Conservation (phyloP, 2,113 vertebrate genomes). For the Terrapene triunguis region DNA sequence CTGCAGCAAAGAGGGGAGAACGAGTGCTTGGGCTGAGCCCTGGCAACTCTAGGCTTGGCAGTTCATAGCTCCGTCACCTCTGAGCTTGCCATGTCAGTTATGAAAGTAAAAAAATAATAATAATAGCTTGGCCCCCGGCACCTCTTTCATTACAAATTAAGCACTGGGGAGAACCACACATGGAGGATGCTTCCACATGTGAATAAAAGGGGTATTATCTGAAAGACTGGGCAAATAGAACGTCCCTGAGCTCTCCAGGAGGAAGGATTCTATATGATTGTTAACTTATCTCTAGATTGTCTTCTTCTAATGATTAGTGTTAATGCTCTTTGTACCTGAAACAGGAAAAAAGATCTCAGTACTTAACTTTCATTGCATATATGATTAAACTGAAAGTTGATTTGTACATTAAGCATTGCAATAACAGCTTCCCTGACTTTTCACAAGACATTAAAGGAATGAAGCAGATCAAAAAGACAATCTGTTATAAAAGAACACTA, state of each 20-base stretch:
- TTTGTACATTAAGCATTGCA: slow-evolving; percentile 65
- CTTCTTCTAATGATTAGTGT: slow-evolving; percentile 25
- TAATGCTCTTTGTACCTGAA: slow-evolving; percentile 46
- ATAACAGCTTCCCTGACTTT: slow-evolving; percentile 70
- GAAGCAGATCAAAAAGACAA: slow-evolving; percentile 70
- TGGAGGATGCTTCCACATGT: background rate
- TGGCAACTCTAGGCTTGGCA: background rate
- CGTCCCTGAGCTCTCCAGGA: background rate
- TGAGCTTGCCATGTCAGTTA: background rate
- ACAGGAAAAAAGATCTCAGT: slow-evolving; percentile 6
- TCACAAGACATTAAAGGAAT: slow-evolving; percentile 72
- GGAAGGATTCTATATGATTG: background rate
- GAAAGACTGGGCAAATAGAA: background rate
- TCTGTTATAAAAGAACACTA: slow-evolving; percentile 74
- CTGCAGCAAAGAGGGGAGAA: background rate
- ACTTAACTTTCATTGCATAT: slow-evolving; percentile 32
- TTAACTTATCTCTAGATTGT: slow-evolving; percentile 55
- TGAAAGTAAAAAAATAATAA: background rate
- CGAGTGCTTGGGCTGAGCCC: background rate
- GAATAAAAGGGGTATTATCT: background rate
- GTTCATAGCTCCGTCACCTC: background rate
- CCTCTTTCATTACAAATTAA: background rate
- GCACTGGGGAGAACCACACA: background rate
- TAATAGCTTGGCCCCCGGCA: background rate
- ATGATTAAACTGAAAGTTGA: slow-evolving; percentile 65